These are phyloP conservation scores for Eciton burchellii DNA, from an alignment of 1,140 invertebrate species.

Conservation along the genomic window DNA sequence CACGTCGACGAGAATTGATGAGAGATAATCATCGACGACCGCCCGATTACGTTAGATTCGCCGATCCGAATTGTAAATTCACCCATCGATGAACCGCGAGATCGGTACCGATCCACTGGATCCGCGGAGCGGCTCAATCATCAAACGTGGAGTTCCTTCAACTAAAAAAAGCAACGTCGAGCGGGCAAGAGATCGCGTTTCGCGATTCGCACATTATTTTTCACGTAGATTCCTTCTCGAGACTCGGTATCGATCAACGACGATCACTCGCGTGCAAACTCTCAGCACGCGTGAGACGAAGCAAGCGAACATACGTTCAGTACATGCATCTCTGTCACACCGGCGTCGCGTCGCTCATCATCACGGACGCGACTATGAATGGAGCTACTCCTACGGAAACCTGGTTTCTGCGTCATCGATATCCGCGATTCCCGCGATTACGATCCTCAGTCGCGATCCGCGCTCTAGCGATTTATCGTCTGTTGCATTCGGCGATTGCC, in stretches of 20 bases:
- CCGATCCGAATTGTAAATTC: background rate
- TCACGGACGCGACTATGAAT: constrained; percentile 12
- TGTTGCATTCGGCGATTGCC: background rate
- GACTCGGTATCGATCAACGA: too few species aligned
- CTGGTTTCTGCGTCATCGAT: constrained; percentile 17
- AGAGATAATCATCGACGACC: constrained; percentile 1
- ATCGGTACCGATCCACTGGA: too few species aligned
- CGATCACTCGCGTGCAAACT: too few species aligned
- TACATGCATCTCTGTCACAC: background rate
- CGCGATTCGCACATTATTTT: constrained; percentile 21
- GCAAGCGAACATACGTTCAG: background rate
- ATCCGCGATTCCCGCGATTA: constrained; percentile 3
- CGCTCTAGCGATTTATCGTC: background rate
- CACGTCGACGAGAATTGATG: too few species aligned
- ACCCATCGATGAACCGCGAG: background rate
- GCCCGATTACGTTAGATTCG: constrained; percentile 10
- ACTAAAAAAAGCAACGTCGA: too few species aligned
- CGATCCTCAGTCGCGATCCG: background rate
- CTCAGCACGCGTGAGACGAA: background rate
- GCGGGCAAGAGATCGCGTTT: too few species aligned
- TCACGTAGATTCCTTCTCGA: too few species aligned
- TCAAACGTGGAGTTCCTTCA: too few species aligned
- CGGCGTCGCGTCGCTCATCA: background rate
- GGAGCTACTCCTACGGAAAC: constrained; percentile 34
- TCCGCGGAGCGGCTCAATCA: too few species aligned